These are phyloP conservation scores for Avahi laniger DNA, from an alignment of 2,797 vertebrate species.

Conservation along the genomic window DNA sequence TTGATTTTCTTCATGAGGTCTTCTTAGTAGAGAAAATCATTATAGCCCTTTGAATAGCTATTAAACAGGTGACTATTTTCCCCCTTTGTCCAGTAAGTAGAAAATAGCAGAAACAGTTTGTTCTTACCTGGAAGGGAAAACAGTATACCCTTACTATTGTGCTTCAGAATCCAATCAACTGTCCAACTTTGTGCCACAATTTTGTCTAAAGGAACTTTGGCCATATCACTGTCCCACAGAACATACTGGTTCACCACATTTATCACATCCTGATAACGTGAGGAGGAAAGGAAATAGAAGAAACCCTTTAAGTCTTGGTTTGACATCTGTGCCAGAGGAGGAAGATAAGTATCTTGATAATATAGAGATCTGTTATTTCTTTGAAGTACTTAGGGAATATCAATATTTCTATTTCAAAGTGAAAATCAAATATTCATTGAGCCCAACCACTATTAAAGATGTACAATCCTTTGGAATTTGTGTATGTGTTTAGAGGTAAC, in stretches of 20 bases:
- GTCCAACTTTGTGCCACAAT: background rate
- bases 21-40: constrained; percentile 11
- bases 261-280: background rate
- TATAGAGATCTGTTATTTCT: background rate
- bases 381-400: background rate
- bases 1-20: constrained; percentile 22
- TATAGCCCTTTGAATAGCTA: background rate
- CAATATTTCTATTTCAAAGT: background rate
- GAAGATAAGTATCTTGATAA: background rate
- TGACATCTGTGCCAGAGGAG: background rate
- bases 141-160: background rate
- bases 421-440: constrained; percentile 15
- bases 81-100: background rate
- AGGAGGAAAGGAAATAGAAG: background rate
- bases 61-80: background rate
- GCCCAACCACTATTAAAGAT: background rate
- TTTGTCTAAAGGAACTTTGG: background rate
- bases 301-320: background rate
- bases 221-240: background rate
- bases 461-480: background rate
- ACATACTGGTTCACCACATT: background rate
- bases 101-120: background rate
- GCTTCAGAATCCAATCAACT: background rate
- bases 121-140: constrained; percentile 22
- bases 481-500: background rate